Percentiles rank a stretch among this genome's conserved stretches.
phyloP scores from a whole-genome alignment of 2,113 vertebrate species.

The Andinoacara biseriatus region DNA sequence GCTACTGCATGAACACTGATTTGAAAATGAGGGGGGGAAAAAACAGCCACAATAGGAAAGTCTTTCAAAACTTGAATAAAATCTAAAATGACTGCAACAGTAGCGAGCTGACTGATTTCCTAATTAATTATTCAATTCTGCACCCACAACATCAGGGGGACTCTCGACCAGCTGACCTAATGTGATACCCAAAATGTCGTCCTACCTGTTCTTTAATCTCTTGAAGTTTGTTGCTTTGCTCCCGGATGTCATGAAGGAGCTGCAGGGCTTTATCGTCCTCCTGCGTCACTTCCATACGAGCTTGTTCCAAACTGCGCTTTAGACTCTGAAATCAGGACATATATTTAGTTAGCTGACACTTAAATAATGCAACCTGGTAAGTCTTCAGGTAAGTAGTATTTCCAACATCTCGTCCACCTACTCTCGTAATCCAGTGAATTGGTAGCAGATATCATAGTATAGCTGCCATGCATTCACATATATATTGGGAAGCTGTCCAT shows the following conservation, averaged over 20 bases:
- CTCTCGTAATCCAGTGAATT: not conserved
- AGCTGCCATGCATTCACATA: not conserved
- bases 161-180: not conserved
- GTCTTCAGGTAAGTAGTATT: not conserved
- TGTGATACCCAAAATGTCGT: not conserved
- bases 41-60: not conserved
- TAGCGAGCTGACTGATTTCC: not conserved
- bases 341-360: not conserved
- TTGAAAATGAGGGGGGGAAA: accelerated
- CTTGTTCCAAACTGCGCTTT: conserved; percentile 98
- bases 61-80: not conserved
- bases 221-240: conserved; percentile 98
- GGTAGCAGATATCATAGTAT: not conserved
- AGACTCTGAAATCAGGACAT: conserved; percentile 86
- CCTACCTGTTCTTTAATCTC: conserved; percentile 99
- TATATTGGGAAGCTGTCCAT: not conserved
- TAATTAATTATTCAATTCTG: not conserved
- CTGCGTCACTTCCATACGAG: conserved; percentile 96
- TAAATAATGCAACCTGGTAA: not conserved
- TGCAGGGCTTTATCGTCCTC: conserved; percentile 98
- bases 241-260: conserved; percentile 96
- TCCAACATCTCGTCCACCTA: not conserved
- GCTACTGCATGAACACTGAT: not conserved
- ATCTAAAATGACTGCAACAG: not conserved
- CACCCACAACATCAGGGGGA: not conserved